These are phyloP conservation scores for Actinernus sp. DNA, from an alignment of 92 coral and sea anemone species.

Conservation along the genomic window DNA sequence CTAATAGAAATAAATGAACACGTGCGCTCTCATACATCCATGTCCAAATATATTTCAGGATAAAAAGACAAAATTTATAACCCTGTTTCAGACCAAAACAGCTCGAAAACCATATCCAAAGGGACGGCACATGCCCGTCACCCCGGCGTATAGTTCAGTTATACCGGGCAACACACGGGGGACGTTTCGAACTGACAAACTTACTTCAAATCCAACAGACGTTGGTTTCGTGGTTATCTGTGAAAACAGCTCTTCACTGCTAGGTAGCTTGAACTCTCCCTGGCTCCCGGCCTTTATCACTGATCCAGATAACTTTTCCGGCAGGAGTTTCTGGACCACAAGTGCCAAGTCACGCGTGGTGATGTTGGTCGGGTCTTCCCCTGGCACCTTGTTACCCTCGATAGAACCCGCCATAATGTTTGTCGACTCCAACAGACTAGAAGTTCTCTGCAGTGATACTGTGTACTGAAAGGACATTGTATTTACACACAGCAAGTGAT, in stretches of 20 bases:
- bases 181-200: too few relatives aligned
- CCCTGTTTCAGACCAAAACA: too few relatives aligned
- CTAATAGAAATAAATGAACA: too few relatives aligned
- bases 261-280: constrained; percentile 47
- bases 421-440: constrained; percentile 3
- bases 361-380: constrained; percentile 31
- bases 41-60: too few relatives aligned
- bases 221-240: background rate
- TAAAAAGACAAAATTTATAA: too few relatives aligned
- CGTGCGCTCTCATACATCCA: too few relatives aligned
- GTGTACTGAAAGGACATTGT: too few relatives aligned
- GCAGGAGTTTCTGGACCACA: constrained; percentile 23
- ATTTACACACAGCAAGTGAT: too few relatives aligned
- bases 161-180: too few relatives aligned
- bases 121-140: too few relatives aligned
- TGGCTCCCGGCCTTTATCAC: constrained; percentile 9
- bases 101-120: too few relatives aligned
- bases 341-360: constrained; percentile 14
- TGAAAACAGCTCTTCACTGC: constrained; percentile 17
- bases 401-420: constrained; percentile 22
- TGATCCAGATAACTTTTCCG: constrained; percentile 9
- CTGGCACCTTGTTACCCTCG: constrained; percentile 31
- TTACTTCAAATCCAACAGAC: constrained; percentile 34
- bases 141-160: too few relatives aligned
- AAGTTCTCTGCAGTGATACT: background rate